phyloP scores from a whole-genome alignment of 2,113 vertebrate species.

The Apus apus region DNA sequence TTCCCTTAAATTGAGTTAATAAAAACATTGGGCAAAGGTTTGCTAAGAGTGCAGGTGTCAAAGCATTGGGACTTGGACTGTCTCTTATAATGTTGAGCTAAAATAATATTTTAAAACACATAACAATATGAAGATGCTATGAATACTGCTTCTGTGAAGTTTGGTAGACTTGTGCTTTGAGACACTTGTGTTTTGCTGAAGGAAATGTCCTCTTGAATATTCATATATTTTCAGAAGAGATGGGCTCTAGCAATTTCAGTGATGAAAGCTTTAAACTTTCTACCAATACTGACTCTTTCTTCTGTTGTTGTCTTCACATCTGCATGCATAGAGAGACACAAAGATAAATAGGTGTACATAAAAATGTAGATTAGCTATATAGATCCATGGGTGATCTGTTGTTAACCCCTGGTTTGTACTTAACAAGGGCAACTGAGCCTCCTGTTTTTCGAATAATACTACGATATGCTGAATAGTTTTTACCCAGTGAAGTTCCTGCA shows the following conservation, averaged over 20 bases:
- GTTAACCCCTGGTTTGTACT: neutral
- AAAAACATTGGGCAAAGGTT: slow-evolving; percentile 85
- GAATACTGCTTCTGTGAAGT: neutral
- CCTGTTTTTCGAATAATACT: neutral
- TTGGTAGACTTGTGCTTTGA: too few species aligned
- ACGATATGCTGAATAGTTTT: neutral
- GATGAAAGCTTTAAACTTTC: neutral
- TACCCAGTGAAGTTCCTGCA: neutral
- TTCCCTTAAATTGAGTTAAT: slow-evolving; percentile 87
- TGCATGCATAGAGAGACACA: neutral
- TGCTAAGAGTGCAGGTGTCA: slow-evolving; percentile 76
- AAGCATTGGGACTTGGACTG: slow-evolving; percentile 72
- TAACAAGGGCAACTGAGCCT: neutral
- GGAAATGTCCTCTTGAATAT: neutral
- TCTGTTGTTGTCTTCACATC: neutral
- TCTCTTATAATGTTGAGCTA: slow-evolving; percentile 62
- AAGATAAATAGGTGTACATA: slow-evolving; percentile 26
- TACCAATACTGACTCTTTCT: neutral
- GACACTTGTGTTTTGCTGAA: neutral
- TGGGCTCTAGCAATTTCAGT: neutral
- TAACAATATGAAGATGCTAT: slow-evolving; percentile 21
- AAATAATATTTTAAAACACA: slow-evolving; percentile 70
- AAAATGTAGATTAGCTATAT: slow-evolving; percentile 43
- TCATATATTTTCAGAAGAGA: neutral
- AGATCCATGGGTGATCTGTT: slow-evolving; percentile 2